phyloP scores from a whole-genome alignment of 2,888 invertebrate genomes.

The Mesorhabditis spiculigera region DNA sequence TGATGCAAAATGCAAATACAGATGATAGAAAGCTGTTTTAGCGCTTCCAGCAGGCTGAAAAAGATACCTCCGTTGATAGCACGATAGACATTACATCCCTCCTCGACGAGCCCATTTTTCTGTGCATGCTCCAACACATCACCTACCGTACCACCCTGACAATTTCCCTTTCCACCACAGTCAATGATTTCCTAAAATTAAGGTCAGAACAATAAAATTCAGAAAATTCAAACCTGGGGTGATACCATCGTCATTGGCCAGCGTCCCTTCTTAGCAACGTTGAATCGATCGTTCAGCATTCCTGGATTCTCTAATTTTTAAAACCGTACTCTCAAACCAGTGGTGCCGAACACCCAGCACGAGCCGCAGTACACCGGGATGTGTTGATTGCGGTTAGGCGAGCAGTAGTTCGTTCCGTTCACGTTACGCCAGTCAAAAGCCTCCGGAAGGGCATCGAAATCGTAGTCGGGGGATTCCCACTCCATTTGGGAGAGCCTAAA shows the following conservation, averaged over 20 bases:
- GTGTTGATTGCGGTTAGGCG: slow-evolving; percentile 62
- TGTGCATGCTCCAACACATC: slow-evolving; percentile 62
- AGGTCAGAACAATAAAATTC: neutral
- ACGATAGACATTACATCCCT: slow-evolving; percentile 64
- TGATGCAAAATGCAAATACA: too few relatives aligned
- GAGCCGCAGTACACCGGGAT: slow-evolving; percentile 64
- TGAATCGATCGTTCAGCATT: slow-evolving; percentile 63
- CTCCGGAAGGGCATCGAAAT: slow-evolving; percentile 51
- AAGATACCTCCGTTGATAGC: slow-evolving; percentile 61
- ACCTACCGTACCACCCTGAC: slow-evolving; percentile 58
- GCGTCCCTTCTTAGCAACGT: slow-evolving; percentile 60
- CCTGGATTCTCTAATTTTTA: slow-evolving; percentile 41
- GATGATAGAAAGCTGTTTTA: too few relatives aligned
- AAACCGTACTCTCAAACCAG: slow-evolving; percentile 36
- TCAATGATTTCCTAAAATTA: slow-evolving; percentile 60
- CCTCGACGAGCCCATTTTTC: slow-evolving; percentile 62
- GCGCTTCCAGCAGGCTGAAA: neutral
- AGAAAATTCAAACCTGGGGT: slow-evolving; percentile 46
- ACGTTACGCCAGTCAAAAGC: slow-evolving; percentile 62
- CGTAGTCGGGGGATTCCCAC: slow-evolving; percentile 48
- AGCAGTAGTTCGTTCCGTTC: slow-evolving; percentile 62
- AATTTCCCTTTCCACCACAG: slow-evolving; percentile 61
- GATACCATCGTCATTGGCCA: slow-evolving; percentile 63
- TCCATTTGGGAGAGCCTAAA: slow-evolving; percentile 37
- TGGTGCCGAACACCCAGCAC: slow-evolving; percentile 64